Conservation (phyloP, 2,797 vertebrate species). For the Notoglanidium macrostoma region DNA sequence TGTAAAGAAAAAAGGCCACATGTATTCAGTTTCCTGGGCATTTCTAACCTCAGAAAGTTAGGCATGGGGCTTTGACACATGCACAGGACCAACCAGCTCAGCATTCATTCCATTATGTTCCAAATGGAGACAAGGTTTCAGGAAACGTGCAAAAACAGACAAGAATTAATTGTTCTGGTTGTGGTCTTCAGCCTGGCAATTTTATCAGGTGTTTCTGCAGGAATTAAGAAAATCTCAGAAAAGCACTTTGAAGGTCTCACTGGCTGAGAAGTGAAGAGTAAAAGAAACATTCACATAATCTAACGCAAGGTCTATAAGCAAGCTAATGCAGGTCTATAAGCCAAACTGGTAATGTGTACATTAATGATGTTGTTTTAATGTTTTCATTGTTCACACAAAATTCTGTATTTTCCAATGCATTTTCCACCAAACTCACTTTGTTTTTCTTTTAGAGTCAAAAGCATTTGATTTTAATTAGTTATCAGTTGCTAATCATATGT, state of each 20-base stretch:
- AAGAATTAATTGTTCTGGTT: not conserved
- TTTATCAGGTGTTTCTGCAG: not conserved
- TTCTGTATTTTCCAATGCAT: not conserved
- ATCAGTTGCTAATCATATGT: not conserved
- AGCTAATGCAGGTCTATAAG: not conserved
- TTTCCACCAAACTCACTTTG: not conserved
- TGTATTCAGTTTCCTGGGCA: constrained; percentile 19
- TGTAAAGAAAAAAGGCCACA: not conserved
- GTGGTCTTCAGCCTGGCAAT: not conserved
- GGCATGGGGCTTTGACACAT: not conserved
- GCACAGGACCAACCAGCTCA: not conserved
- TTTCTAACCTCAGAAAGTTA: constrained; percentile 16
- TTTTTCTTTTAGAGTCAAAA: not conserved
- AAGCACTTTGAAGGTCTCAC: not conserved
- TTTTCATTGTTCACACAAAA: not conserved
- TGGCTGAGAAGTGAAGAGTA: not conserved
- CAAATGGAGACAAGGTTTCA: not conserved
- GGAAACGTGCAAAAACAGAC: not conserved
- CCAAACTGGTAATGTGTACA: not conserved
- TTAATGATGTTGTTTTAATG: not conserved
- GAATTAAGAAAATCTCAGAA: not conserved
- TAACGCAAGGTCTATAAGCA: not conserved
- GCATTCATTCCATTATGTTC: constrained; percentile 7
- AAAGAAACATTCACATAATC: not conserved
- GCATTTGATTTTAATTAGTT: not conserved